Base-by-base conservation (phyloP, 2,888 invertebrate species). In the Drosophila austrosaltans region DNA sequence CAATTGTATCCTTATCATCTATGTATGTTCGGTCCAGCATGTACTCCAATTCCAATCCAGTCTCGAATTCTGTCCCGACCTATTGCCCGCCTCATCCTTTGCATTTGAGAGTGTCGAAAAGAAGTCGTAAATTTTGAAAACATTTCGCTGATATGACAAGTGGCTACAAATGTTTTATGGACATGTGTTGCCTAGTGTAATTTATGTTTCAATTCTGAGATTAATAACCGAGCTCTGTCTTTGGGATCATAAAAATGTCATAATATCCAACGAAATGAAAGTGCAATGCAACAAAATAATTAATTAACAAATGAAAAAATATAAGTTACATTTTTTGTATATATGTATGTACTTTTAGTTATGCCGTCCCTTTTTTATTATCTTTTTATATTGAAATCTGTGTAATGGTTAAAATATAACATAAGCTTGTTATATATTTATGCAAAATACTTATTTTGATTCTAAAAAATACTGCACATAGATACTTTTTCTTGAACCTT, bases 261-360 rank as follows among this genome's bases (percentile, higher is more conserved):
- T 76, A 84, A 86, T 75, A 83, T 78, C 76, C 76, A 76, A 86
- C 80, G 78, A 76, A 89, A 86, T 82, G 78, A 76, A 89, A 86
- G 72, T 68, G 81, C 78, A 80, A 16, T 76, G 63, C 71, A 67
- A 81, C 78, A 80, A 82, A 48, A 78, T 78, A 80, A 89, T 89
- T 85, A 87, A 89, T 80, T 80, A 53, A 66, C 10, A 25, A 4
- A 48, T 12, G 16, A 22, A 25, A 48, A 20, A 48, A 48, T 8
- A 10, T 36, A 1, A 36, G 36, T 1, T 8, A 10, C 36, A 1
- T 36, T 36, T 36, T 8, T 8, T 8, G 8, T 36, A 36, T 8
- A 16, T 16, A 16, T 16, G 16, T 16, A 36, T 36, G 36, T 3
- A 36, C 1, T 36, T 36, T 8, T 36, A 36, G 1, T 36, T 8